Evolutionary conservation across 2,113 vertebrate genomes (phyloP).

Genomic region (Excalfactoria chinensis): DNA sequence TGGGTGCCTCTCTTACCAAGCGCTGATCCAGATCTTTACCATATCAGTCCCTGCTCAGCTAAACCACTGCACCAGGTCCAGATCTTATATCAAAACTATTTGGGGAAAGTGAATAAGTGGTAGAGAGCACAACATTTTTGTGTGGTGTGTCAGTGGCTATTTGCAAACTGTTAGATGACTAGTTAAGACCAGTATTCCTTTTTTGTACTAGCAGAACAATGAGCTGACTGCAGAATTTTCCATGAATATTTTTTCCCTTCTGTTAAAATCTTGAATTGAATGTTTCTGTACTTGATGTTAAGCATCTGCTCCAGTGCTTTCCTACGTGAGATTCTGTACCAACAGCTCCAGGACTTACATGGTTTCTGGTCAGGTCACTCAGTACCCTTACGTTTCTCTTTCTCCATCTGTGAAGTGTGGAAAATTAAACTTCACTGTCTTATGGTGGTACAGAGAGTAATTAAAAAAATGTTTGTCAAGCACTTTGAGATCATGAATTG

Average conservation of each 20-base stretch:
- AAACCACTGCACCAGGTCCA: not conserved
- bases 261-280: conserved; percentile 4
- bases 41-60: not conserved
- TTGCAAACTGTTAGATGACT: conserved; percentile 10
- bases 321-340: not conserved
- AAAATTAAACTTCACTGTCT: conserved; percentile 23
- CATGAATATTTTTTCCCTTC: not conserved
- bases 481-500: not conserved
- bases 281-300: not conserved
- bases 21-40: not conserved
- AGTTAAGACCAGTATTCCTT: not conserved
- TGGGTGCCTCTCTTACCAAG: not conserved
- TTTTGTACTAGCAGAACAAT: not conserved
- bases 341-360: not conserved
- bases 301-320: conserved; percentile 17
- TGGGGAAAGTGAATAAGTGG: not conserved
- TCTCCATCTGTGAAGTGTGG: not conserved
- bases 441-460: not conserved
- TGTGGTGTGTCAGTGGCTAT: not conserved
- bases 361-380: conserved; percentile 36
- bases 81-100: not conserved
- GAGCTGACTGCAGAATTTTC: not conserved
- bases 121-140: not conserved
- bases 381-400: not conserved
- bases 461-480: conserved; percentile 5